A percentile compares a stretch with the other conserved stretches of the same genome.
Conservation (phyloP, 2,888 invertebrate genomes). For the Phrixothrix hirtus region DNA sequence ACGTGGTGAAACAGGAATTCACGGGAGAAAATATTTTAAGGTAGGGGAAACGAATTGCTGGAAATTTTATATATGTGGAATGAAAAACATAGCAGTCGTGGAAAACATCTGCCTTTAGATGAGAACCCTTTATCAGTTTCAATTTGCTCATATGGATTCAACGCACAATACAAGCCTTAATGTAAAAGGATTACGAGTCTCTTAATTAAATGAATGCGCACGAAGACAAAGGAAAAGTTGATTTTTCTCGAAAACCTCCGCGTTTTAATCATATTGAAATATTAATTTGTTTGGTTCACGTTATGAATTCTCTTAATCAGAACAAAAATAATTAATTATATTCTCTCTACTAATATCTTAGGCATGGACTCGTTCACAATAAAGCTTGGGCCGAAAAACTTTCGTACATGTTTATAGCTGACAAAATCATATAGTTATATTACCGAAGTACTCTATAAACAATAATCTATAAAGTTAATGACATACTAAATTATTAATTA, state of each 20-base stretch:
- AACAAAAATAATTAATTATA: too few relatives aligned
- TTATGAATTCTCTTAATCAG: too few relatives aligned
- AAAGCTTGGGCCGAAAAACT: too few relatives aligned
- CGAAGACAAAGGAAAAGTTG: constrained; percentile 22
- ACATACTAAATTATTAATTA: too few relatives aligned
- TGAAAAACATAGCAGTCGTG: constrained; percentile 26
- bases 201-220: constrained; percentile 30
- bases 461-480: too few relatives aligned
- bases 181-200: constrained; percentile 29
- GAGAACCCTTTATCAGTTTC: constrained; percentile 31
- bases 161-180: constrained; percentile 28
- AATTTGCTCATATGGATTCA: constrained; percentile 29
- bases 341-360: too few relatives aligned
- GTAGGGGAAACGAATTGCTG: constrained; percentile 27
- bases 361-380: too few relatives aligned
- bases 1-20: constrained; percentile 34
- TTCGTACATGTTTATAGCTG: too few relatives aligned
- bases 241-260: constrained; percentile 6
- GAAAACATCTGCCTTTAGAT: constrained; percentile 27
- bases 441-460: too few relatives aligned
- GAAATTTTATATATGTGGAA: constrained; percentile 31
- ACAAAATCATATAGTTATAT: too few relatives aligned
- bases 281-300: neutral
- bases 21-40: constrained; percentile 34
- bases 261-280: neutral